A percentile compares a stretch with the other conserved stretches of the same genome.
Evolutionary conservation across 2,797 vertebrate genomes (phyloP).

Genomic region (Scleropages formosus): DNA sequence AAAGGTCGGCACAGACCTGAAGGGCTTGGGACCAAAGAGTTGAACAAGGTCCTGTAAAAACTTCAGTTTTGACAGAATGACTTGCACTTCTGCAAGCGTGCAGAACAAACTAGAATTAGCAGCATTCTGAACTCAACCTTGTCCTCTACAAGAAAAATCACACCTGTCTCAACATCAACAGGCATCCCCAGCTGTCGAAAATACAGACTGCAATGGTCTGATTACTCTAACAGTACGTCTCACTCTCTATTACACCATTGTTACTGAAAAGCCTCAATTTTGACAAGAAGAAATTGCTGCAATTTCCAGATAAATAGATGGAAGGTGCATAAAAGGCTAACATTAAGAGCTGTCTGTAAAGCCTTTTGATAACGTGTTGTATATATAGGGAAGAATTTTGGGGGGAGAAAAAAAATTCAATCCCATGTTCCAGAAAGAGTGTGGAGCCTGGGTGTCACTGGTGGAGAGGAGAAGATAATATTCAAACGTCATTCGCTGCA

Average conservation of each 20-base stretch:
- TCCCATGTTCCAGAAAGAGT: neutral
- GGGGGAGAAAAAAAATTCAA: neutral
- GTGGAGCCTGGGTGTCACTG: neutral
- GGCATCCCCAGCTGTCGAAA: neutral
- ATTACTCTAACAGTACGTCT: slow-evolving; percentile 9
- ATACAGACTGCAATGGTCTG: neutral
- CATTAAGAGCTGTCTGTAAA: neutral
- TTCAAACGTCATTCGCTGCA: neutral
- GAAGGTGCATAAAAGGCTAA: neutral
- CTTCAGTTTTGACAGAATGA: slow-evolving; percentile 20
- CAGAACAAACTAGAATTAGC: neutral
- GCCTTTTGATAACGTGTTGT: neutral
- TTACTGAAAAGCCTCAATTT: slow-evolving; percentile 9
- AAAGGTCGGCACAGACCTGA: neutral
- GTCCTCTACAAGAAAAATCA: neutral
- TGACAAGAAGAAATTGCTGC: neutral
- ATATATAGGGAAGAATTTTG: neutral
- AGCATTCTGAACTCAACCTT: neutral
- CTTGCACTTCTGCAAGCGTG: neutral
- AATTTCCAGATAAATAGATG: neutral
- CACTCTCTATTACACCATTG: neutral
- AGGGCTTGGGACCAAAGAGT: neutral
- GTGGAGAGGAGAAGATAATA: neutral
- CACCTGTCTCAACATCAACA: slow-evolving; percentile 1
- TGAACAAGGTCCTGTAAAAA: slow-evolving; percentile 19